Conservation (phyloP, 2,888 invertebrate genomes). For the Brachycybe producta region DNA sequence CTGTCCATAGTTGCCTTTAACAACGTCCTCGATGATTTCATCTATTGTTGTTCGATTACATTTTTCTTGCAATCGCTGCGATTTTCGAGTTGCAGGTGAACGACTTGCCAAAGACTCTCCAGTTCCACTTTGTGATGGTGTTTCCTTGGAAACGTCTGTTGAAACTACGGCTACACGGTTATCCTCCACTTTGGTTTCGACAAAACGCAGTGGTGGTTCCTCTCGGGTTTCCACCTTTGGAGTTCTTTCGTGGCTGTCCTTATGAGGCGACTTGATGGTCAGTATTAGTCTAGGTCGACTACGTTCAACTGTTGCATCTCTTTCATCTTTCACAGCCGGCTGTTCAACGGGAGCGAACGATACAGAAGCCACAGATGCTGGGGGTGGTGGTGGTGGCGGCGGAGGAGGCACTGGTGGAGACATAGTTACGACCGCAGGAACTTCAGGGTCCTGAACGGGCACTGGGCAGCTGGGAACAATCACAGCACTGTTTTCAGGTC, state of each 20-base stretch:
- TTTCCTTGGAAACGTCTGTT: slow-evolving; percentile 9
- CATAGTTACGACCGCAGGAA: background rate
- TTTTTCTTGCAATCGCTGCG: slow-evolving; percentile 34
- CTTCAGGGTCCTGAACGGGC: background rate
- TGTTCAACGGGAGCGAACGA: background rate
- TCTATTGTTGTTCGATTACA: slow-evolving; percentile 55
- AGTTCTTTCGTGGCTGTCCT: slow-evolving; percentile 20
- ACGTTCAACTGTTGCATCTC: slow-evolving; percentile 35
- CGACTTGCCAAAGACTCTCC: background rate
- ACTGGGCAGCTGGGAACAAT: background rate
- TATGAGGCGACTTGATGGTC: slow-evolving; percentile 55
- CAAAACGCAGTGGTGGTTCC: slow-evolving; percentile 16
- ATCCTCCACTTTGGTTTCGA: slow-evolving; percentile 12
- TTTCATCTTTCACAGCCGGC: slow-evolving; percentile 16
- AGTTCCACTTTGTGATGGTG: slow-evolving; percentile 12
- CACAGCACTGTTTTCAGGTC: background rate
- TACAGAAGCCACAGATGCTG: background rate
- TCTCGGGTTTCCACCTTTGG: slow-evolving; percentile 25
- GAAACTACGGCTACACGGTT: slow-evolving; percentile 5
- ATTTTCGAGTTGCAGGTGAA: slow-evolving; percentile 24
- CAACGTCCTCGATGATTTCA: slow-evolving; percentile 79
- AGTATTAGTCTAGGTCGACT: slow-evolving; percentile 60
- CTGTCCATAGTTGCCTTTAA: slow-evolving; percentile 45
- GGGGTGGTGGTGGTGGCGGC: background rate
- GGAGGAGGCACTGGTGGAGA: background rate